phyloP scores from a whole-genome alignment of 2,113 vertebrate genomes.

The Gasterosteus nipponicus region DNA sequence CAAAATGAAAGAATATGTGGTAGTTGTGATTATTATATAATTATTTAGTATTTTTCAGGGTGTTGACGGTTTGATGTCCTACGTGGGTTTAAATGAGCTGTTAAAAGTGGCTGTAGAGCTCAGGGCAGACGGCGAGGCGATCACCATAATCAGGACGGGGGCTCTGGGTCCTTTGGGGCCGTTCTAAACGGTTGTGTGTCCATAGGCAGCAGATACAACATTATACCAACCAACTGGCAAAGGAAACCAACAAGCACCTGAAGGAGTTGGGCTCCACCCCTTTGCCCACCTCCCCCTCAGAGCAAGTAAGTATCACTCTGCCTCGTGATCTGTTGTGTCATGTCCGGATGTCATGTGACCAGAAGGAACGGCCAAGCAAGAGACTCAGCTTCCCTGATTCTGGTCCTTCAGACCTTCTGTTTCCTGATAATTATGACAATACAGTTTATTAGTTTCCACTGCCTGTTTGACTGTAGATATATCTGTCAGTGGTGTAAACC shows the following conservation, averaged over 20 bases:
- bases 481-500: neutral
- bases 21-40: neutral
- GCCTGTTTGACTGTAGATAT: neutral
- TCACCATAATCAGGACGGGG: neutral
- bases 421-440: too few species aligned
- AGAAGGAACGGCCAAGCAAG: neutral
- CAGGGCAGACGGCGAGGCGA: too few species aligned
- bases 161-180: neutral
- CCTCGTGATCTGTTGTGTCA: too few species aligned
- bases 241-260: slow-evolving; percentile 94
- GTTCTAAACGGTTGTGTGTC: slow-evolving; percentile 37
- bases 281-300: slow-evolving; percentile 85
- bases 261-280: slow-evolving; percentile 90
- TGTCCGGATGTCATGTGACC: neutral
- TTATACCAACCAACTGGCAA: slow-evolving; percentile 92
- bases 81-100: too few species aligned
- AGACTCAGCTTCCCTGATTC: neutral
- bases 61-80: neutral
- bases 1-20: neutral
- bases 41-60: neutral
- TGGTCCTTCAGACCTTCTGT: neutral
- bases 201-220: slow-evolving; percentile 92
- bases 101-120: too few species aligned
- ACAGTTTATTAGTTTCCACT: neutral
- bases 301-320: slow-evolving; percentile 83